Conservation (phyloP, 2,113 vertebrate species). For the Phocoena phocoena region DNA sequence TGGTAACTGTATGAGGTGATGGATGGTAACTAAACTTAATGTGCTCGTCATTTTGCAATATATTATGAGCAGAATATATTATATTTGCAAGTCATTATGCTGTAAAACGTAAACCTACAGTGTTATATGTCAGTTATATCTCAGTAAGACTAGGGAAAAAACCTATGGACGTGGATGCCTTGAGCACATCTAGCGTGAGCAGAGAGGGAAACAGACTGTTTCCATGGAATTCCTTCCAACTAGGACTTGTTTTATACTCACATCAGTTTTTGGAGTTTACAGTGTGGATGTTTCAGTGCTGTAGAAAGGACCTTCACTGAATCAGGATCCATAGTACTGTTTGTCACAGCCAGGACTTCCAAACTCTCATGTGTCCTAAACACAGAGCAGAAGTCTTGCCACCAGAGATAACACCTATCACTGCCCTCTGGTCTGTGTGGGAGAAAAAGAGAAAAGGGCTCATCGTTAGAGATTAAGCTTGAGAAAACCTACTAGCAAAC, state of each 20-base stretch:
- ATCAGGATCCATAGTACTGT: fast-evolving
- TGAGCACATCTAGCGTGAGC: background rate
- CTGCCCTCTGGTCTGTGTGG: background rate
- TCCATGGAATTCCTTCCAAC: background rate
- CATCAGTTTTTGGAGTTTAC: background rate
- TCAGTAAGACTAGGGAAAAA: background rate
- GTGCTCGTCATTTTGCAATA: background rate
- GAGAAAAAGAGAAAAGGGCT: background rate
- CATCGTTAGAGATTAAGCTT: fast-evolving
- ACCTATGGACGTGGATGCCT: background rate
- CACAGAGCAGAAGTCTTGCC: slow-evolving; percentile 3
- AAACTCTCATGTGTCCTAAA: background rate
- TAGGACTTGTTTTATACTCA: background rate
- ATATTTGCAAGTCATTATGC: background rate
- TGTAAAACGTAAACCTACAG: too few relatives aligned
- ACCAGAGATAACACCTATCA: background rate
- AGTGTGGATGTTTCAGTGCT: background rate
- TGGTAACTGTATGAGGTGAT: background rate
- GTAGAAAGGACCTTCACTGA: background rate
- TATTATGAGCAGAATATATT: too few relatives aligned
- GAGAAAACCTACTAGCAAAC: background rate
- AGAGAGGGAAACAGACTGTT: background rate
- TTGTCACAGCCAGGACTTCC: background rate
- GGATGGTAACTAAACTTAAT: background rate
- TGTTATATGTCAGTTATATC: background rate